Evolutionary conservation across 2,888 invertebrate species (phyloP), one percentile per base, ranked within the genome.

Genomic region (Trachelus stipa): DNA sequence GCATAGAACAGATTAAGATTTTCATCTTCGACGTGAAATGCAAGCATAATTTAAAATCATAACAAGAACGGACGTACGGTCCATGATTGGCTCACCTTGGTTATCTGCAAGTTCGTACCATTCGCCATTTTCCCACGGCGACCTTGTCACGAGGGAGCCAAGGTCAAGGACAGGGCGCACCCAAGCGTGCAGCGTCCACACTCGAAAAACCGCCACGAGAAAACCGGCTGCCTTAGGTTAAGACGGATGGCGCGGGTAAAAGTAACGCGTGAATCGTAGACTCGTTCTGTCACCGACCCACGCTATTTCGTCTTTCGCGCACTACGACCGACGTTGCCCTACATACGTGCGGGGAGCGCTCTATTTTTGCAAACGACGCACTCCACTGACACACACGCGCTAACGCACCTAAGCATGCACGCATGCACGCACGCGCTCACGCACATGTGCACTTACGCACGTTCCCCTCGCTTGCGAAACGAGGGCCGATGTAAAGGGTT

Each of bases 401-500:
- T 9, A 6, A 40, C 40, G 40, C 15, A 40, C 6, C 40, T 40
- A 40, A 40, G 6, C 40, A 15, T 12, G 12, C n/a, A 35, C 33
- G 35, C 23, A 74, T 31, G 73, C 12, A 35, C 15, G 74, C 74
- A 74, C 33, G 12, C 6, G 9, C 9, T 15, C 2, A 34, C 15
- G 74, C 15, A 34, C 33, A 30, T 35, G 23, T 23, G 34, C 6
- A 30, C 9, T 35, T 80, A 82, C 81, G 80, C 80, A 78, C 81
- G 80, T 81, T 78, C 76, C 75, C 76, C 76, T 73, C 78, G 77
- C 23, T 2, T 56, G 56, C 56, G 9, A 56, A 56, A 75, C 68
- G 76, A 56, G 74, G 71, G 76, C 11, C 35, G 68, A 78, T 79
- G 40, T 73, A 76, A 79, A 78, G 81, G 78, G 79, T 40, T 77